phyloP scores from a whole-genome alignment of 2,797 vertebrate species.

The Rhyacichthys aspro region DNA sequence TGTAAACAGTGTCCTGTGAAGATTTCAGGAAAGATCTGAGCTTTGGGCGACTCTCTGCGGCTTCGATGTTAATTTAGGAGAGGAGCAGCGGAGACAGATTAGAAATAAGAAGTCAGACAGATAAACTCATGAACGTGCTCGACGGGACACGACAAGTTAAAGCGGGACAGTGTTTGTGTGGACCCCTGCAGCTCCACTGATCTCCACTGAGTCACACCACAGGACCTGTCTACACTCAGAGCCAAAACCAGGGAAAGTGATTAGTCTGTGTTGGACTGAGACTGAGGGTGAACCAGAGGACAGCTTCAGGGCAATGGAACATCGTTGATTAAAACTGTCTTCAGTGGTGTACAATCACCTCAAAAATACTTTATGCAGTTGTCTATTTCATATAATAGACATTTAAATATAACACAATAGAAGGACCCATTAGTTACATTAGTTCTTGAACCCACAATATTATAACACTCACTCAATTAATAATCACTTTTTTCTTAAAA shows the following conservation, averaged over 20 bases:
- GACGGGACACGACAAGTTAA: background rate
- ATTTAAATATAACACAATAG: too few relatives aligned
- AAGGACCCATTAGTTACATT: too few relatives aligned
- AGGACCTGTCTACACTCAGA: constrained; percentile 16
- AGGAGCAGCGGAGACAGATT: constrained; percentile 40
- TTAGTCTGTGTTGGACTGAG: background rate
- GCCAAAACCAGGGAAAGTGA: constrained; percentile 22
- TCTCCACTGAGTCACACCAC: constrained; percentile 25
- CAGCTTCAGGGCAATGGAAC: background rate
- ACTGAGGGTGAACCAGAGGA: constrained; percentile 10
- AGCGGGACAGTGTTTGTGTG: background rate
- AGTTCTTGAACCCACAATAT: too few relatives aligned
- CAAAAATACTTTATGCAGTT: background rate
- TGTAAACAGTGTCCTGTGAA: constrained; percentile 25
- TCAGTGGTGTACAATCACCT: background rate
- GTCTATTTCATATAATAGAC: background rate
- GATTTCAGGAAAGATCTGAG: constrained; percentile 33
- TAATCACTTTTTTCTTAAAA: too few relatives aligned
- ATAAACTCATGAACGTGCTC: constrained; percentile 16
- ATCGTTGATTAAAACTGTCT: background rate
- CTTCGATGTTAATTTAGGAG: constrained; percentile 41
- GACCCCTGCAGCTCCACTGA: constrained; percentile 41
- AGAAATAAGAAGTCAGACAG: constrained; percentile 35
- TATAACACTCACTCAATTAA: too few relatives aligned
- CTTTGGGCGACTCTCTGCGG: constrained; percentile 43